Percentiles rank a stretch among this genome's conserved stretches.
These are phyloP conservation scores for Ectemnius continuus DNA, from an alignment of 2,888 invertebrate genomes.

Conservation along the genomic window DNA sequence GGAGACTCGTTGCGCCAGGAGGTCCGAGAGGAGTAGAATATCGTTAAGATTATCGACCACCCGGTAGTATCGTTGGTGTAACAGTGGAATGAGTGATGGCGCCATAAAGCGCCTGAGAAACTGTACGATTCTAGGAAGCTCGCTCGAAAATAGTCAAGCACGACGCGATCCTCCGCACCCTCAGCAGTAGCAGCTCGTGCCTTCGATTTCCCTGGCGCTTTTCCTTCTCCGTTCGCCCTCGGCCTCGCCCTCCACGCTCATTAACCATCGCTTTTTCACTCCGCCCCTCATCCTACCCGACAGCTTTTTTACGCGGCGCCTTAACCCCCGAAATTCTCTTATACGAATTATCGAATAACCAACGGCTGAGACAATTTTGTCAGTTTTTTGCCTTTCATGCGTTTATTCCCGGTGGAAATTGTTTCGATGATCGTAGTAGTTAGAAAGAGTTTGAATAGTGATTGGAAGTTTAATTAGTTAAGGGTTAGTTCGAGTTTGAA, in stretches of 20 bases:
- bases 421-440: no score
- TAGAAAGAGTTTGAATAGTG: no score
- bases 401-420: no score
- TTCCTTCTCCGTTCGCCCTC: slow-evolving; percentile 5
- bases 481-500: no score
- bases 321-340: no score
- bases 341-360: no score
- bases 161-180: slow-evolving; percentile 55
- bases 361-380: no score
- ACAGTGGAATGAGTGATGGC: slow-evolving; percentile 60
- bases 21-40: slow-evolving; percentile 5
- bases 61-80: slow-evolving; percentile 42
- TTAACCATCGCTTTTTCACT: neutral
- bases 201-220: slow-evolving; percentile 27
- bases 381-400: no score
- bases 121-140: slow-evolving; percentile 62
- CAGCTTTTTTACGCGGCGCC: no score
- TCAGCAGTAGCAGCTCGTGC: slow-evolving; percentile 52
- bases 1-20: neutral
- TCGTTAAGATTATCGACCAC: slow-evolving; percentile 41
- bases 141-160: slow-evolving; percentile 64
- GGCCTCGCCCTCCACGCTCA: no score
- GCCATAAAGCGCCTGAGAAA: slow-evolving; percentile 62
- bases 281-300: neutral
- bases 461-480: no score